These are phyloP conservation scores for Ophiodon elongatus DNA, from an alignment of 2,113 vertebrate genomes.

Conservation along the genomic window DNA sequence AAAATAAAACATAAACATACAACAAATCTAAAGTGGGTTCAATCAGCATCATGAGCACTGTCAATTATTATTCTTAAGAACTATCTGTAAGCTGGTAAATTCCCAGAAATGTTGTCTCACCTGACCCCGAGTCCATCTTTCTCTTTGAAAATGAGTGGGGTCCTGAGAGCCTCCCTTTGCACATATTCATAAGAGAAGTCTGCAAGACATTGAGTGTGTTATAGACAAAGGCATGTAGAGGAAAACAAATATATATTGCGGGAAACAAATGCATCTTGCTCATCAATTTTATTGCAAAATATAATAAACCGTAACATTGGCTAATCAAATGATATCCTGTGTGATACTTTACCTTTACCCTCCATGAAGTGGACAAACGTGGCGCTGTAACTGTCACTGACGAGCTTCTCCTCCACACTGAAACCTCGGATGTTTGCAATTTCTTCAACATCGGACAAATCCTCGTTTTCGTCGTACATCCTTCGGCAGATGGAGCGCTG, in stretches of 20 bases:
- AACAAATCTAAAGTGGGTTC: not conserved
- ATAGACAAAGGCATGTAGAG: not conserved
- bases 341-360: constrained; percentile 91
- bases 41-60: not conserved
- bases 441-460: constrained; percentile 95
- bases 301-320: not conserved
- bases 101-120: constrained; percentile 80
- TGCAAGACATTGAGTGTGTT: constrained; percentile 73
- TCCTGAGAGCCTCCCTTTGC: constrained; percentile 93
- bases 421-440: constrained; percentile 94
- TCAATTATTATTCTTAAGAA: not conserved
- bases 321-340: not conserved
- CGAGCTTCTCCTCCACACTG: constrained; percentile 94
- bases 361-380: constrained; percentile 92
- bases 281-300: not conserved
- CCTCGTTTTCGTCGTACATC: constrained; percentile 95
- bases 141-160: constrained; percentile 93
- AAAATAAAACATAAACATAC: constrained; percentile 16
- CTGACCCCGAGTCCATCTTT: constrained; percentile 96
- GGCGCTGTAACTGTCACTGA: constrained; percentile 87
- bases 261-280: not conserved
- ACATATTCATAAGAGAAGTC: constrained; percentile 98
- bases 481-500: constrained; percentile 92
- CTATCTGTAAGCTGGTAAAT: not conserved
- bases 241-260: not conserved